Evolutionary conservation across 2,113 vertebrate genomes (phyloP).

Genomic region (Sakesphorus luctuosus): DNA sequence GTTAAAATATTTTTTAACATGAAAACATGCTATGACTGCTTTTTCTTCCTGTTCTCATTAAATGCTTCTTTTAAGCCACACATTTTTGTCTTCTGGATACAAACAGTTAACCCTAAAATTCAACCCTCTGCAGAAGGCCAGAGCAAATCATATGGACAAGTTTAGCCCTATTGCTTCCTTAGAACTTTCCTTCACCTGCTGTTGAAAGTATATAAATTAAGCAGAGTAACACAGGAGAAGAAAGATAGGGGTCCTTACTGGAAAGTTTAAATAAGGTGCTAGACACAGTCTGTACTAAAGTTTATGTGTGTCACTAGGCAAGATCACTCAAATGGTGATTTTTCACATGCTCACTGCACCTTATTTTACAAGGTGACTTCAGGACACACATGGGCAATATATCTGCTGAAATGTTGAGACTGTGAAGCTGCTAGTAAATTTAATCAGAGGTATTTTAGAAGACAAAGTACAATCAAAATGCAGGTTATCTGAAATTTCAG

Average conservation of each 20-base stretch:
- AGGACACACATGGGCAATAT: background rate
- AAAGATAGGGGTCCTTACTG: background rate
- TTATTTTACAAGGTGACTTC: background rate
- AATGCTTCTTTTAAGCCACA: background rate
- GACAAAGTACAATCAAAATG: background rate
- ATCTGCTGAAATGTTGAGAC: background rate
- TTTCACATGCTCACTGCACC: background rate
- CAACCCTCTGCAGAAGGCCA: background rate
- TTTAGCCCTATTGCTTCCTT: background rate
- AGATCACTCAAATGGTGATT: background rate
- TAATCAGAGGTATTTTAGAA: background rate
- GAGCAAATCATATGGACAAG: background rate
- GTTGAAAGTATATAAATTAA: background rate
- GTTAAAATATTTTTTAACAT: conserved; percentile 17
- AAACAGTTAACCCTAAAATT: background rate
- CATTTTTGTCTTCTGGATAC: background rate
- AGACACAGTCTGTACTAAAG: background rate
- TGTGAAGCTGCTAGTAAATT: background rate
- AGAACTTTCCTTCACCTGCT: background rate
- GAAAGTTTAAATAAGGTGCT: background rate
- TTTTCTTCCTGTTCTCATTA: background rate
- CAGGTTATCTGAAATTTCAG: background rate
- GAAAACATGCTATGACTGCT: background rate
- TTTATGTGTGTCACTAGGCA: background rate
- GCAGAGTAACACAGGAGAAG: background rate